phyloP scores from a whole-genome alignment of 2,113 vertebrate genomes.

The Tenebrosternarchus preto region DNA sequence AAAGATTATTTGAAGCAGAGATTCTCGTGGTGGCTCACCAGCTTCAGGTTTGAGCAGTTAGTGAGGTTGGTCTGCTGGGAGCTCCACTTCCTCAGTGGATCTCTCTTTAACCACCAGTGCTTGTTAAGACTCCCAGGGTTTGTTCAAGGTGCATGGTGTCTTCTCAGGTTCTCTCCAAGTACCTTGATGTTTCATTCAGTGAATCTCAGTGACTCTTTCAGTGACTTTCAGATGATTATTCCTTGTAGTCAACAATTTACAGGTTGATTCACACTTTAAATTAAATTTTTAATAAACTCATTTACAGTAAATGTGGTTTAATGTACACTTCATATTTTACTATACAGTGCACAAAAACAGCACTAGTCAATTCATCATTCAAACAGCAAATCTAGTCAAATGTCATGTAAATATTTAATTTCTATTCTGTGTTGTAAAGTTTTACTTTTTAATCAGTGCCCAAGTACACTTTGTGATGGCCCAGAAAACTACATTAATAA shows the following conservation, averaged over 20 bases:
- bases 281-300: too few species aligned
- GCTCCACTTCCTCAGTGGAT: neutral
- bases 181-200: neutral
- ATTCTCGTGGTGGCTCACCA: neutral
- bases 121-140: neutral
- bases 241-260: too few species aligned
- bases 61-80: neutral
- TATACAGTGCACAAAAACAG: too few species aligned
- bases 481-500: neutral
- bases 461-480: too few species aligned
- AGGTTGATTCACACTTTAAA: too few species aligned
- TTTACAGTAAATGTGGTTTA: too few species aligned
- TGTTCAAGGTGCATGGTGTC: slow-evolving; percentile 9
- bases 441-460: too few species aligned
- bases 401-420: neutral
- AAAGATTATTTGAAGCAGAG: slow-evolving; percentile 15
- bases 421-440: too few species aligned
- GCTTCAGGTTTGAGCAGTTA: neutral
- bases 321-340: too few species aligned
- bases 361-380: too few species aligned
- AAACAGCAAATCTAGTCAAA: neutral
- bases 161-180: neutral
- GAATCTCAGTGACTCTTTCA: too few species aligned
- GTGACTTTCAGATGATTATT: too few species aligned
- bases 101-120: neutral